phyloP scores from a whole-genome alignment of 2,797 vertebrate genomes.

The Sebastes aleutianus region DNA sequence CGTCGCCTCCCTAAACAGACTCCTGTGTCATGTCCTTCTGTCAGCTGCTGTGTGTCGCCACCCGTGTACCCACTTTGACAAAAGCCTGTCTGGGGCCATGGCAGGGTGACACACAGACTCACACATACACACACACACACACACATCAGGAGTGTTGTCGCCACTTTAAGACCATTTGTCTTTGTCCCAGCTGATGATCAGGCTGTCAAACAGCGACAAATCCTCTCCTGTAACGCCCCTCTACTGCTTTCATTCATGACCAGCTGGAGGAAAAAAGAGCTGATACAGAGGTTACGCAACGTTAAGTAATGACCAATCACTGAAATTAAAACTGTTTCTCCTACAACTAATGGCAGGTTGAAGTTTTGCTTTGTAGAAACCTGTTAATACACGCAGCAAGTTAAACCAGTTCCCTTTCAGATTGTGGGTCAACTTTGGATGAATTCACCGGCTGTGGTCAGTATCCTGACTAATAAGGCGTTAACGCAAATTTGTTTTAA shows the following conservation, averaged over 20 bases:
- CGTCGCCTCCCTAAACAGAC: slow-evolving; percentile 76
- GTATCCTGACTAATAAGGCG: fast-evolving
- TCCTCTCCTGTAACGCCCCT: slow-evolving; percentile 9
- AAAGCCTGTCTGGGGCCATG: slow-evolving; percentile 73
- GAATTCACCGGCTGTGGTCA: too few species aligned
- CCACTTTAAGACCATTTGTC: slow-evolving; percentile 74
- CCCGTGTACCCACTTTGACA: slow-evolving; percentile 73
- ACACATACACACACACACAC: slow-evolving; percentile 21
- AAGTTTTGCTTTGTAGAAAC: not conserved
- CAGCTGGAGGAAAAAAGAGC: not conserved
- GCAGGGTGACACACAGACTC: slow-evolving; percentile 34
- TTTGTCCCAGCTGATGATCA: slow-evolving; percentile 48
- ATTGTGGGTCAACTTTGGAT: too few species aligned
- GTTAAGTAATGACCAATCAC: not conserved
- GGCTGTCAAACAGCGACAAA: slow-evolving; percentile 7
- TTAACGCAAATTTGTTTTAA: too few species aligned
- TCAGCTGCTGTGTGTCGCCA: slow-evolving; percentile 79
- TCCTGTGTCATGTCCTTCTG: slow-evolving; percentile 78
- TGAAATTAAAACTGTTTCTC: not conserved
- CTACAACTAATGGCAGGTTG: not conserved
- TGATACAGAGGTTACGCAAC: too few species aligned
- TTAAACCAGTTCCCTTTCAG: not conserved
- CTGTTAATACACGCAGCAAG: not conserved
- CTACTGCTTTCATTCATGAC: slow-evolving; percentile 35
- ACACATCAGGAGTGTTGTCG: slow-evolving; percentile 42